Evolutionary conservation across 2,797 vertebrate genomes (phyloP), one percentile per base, ranked within the genome.

Genomic region (Rallus crepitans): DNA sequence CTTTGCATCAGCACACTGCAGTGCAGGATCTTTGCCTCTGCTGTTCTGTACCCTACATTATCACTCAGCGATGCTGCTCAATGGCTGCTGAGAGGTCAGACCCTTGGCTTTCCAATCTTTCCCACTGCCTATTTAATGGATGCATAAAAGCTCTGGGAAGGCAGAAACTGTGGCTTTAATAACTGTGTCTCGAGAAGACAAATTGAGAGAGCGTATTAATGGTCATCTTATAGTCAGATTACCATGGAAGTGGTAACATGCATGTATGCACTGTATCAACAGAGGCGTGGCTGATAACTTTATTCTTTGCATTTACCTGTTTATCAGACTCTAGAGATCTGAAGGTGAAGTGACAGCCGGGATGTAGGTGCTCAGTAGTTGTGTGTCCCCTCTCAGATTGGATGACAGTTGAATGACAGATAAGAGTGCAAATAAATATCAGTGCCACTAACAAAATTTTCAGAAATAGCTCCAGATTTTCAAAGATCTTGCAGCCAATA

Each of bases 311-410:
- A 37, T 60, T 80, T 85, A 42, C 71, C 92, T 71, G 21, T 83
- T 89, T 81, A 12, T 86, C 23, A 19, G 17, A 30, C 12, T 69
- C 33, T 55, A 59, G 55, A 59, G 19, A 68, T 57, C 30, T 65
- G 53, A 65, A 39, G 47, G 69, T 21, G 53, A 73, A 75, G 16
- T 17, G 40, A 48, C 12, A 70, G 27, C 2, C 16, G 31, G 37
- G 16, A 53, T 15, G 13, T 14, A 35, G 23, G 35, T 64, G 12
- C 14, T 56, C 25, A 75, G 28, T 11, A 28, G 15, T 20, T n/a
- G 11, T 1, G 0, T 66, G 15, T 63, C 42, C 24, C 15, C 21
- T 63, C 27, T 42, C 1, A 1, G 3, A n/a, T 5, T 33, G 14
- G 64, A 17, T 55, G 40, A 19, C 15, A 10, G 19, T 5, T 40